These are phyloP conservation scores for Pteria penguin DNA, from an alignment of 2,888 invertebrate species.

Conservation along the genomic window DNA sequence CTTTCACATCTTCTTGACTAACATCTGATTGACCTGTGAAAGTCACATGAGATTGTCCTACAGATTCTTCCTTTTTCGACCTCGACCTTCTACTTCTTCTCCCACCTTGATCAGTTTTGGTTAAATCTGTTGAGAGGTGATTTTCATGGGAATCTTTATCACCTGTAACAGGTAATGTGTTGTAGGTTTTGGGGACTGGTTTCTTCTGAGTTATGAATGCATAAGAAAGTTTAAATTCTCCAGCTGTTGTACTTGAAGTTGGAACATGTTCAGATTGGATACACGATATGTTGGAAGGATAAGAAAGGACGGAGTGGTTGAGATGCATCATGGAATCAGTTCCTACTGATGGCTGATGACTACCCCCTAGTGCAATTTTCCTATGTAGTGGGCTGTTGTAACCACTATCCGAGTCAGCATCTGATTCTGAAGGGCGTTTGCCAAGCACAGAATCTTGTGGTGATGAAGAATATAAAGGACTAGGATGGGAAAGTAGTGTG, in stretches of 20 bases:
- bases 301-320: not conserved
- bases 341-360: not conserved
- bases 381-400: conserved; percentile 74
- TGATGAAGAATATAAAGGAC: conserved; percentile 20
- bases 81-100: conserved; percentile 21
- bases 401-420: conserved; percentile 74
- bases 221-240: conserved; percentile 56
- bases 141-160: not conserved
- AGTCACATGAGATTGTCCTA: not conserved
- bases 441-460: not conserved
- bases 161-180: not conserved
- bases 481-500: conserved; percentile 56
- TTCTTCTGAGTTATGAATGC: conserved; percentile 60
- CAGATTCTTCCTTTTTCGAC: not conserved
- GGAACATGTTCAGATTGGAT: conserved; percentile 2
- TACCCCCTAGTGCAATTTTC: conserved; percentile 48
- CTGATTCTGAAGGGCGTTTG: conserved; percentile 6
- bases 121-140: no score
- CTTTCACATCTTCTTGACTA: conserved; percentile 21
- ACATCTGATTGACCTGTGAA: not conserved
- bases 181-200: conserved; percentile 48
- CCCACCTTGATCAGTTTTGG: conserved; percentile 32
- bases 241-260: no score
- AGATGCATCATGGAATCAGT: not conserved
- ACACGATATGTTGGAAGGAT: not conserved